Base-by-base conservation (phyloP, 1,140 invertebrate species). In the Sycophila sp. region DNA sequence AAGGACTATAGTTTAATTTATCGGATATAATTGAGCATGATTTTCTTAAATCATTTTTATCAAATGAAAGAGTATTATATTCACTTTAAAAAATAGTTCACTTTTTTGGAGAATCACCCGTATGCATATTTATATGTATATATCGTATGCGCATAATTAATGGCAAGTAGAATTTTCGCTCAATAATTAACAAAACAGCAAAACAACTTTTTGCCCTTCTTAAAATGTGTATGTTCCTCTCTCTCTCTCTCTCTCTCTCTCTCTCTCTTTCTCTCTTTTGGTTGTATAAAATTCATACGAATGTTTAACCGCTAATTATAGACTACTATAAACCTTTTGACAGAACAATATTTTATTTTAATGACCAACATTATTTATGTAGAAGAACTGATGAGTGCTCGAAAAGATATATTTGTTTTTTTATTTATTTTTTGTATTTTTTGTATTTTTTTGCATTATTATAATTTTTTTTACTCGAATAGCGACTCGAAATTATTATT, bases 201-300 rank as follows among this genome's bases (percentile, higher is more conserved):
- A 53, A 56, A 34, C 22, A 67, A 58, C 28, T 32, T 65, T 8
- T 65, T 38, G 30, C 49, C 13, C 7, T 63, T 51, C 28, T 32
- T 66, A 69, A 3, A 34, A 38, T 42, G 5, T 26, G 34, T 30
- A 42, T 47, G 8, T 58, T 34, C 45, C 62, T 4, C 15, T 28
- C 30, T 24, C 68, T 56, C 11, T 47, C 28, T 73, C 24, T 56
- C n/a, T n/a, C n/a, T n/a, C n/a, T n/a, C n/a, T n/a, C n/a, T n/a
- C n/a, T n/a, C n/a, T n/a, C n/a, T n/a, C n/a, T n/a, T n/a, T n/a
- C n/a, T 22, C 51, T 55, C 47, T 34, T 32, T 40, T 59, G 26
- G 69, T 59, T 73, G 68, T 76, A 71, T 72, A 76, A 73, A 69
- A 71, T 64, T 70, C 65, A 64, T 69, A 73, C 49, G 53, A 74